Evolutionary conservation across 2,113 vertebrate genomes (phyloP), one percentile per base, ranked within the genome.

Genomic region (Psittacula cyanocephala): DNA sequence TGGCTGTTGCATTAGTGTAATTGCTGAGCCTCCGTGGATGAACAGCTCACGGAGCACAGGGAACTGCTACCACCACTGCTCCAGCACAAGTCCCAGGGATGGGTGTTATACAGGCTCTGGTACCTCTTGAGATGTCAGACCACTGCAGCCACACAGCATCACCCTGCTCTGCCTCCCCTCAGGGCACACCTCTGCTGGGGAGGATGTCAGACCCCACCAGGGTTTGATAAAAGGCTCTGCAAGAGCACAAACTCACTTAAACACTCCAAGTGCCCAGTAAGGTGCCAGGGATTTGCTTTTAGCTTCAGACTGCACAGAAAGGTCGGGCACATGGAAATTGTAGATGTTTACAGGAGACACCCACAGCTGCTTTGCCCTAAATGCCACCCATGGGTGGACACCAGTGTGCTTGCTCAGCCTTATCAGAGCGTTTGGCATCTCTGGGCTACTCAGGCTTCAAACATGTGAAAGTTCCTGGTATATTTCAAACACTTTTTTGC

Each of bases 81-180:
- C 35, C 41, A 7, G 29, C 3, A 17, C n/a, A 12, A 50, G 22
- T 2, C 23, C 53, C 60, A 4, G 25, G 39, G 39, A 31, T 8
- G 9, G 39, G 35, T 11, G 41, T 55, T n/a, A 0, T 3, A 1
- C 14, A 19, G 49, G 7, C 28, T 17, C 37, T 18, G 15, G 47
- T 2, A 14, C 33, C 12, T 25, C 25, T 39, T 3, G 41, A 10
- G 31, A 6, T 6, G 8, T 16, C 46, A 14, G 23, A 29, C 14
- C 24, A 5, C 10, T 7, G 28, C 1, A 5, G 33, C 19, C 17
- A 8, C 59, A 5, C 3, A 12, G 33, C 35, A 11, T 16, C 23
- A 27, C 33, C 62, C 31, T 19, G 52, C 50, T 9, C 35, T 44
- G 50, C 50, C 44, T 13, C 37, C 23, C 5, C 28, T 4, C 33